Evolutionary conservation across 1,140 invertebrate genomes (phyloP), one percentile per base, ranked within the genome.

Genomic region (Caenorhabditis tropicalis): DNA sequence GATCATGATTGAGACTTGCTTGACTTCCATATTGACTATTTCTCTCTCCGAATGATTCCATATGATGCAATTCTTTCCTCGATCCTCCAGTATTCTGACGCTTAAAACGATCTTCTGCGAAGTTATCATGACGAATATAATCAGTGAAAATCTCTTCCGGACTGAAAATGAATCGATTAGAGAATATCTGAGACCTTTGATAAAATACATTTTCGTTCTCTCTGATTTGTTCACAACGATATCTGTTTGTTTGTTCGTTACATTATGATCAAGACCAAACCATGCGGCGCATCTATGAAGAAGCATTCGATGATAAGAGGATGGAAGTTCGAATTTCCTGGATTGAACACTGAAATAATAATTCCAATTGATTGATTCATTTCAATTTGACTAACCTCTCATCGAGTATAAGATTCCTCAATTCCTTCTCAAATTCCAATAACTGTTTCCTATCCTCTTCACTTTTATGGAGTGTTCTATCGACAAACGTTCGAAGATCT

Each of bases 301-400:
- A 85, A 98, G 92, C 96, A 98, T 97, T 43, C 96, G 93, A 88
- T 97, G 95, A 92, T 98, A 98, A 51, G 96, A 96, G 51, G 95
- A 95, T 94, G 96, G 95, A 89, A 94, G 94, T 7, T 95, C 94
- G 93, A 97, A 97, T 89, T 95, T 95, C 85, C 95, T 94, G 87
- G 95, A 94, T 89, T 93, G 94, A 65, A 91, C 91, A 83, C 93
- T 93, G 88, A 9, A 86, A 87, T 74, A 88, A 90, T 2, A 86
- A 19, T 85, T 31, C n/a, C 9, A 65, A 29, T 48, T 49, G 6
- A 5, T 12, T 5, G 6, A 19, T n/a, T 27, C 2, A 53, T 31
- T 33, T 48, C 10, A 48, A n/a, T 12, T 33, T 10, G 19, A 86
- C 48, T 82, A 24, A 36, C 29, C 36, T 53, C 56, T 94, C 94